Percentiles rank a stretch among this genome's conserved stretches.
Evolutionary conservation across 2,888 invertebrate genomes (phyloP).

Genomic region (Stomorhina lunata): DNA sequence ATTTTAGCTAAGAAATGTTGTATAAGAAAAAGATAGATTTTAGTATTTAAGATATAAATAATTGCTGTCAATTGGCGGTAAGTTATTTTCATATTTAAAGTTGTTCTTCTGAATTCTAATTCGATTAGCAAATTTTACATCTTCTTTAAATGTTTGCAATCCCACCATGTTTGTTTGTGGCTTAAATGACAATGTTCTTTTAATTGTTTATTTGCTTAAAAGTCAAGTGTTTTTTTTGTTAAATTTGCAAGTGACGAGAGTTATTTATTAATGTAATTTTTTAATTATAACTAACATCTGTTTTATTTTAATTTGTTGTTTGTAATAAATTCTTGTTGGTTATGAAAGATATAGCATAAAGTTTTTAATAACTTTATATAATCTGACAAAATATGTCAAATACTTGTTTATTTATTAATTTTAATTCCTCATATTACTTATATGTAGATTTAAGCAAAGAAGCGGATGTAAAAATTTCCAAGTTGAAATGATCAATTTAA

Average conservation of each 20-base stretch:
- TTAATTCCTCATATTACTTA: too few relatives aligned
- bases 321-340: background rate
- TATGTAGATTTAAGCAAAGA: too few relatives aligned
- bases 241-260: background rate
- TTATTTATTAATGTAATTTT: background rate
- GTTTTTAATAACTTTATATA: too few relatives aligned
- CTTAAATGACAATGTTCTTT: constrained; percentile 14
- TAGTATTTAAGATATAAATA: constrained; percentile 26
- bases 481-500: too few relatives aligned
- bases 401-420: too few relatives aligned
- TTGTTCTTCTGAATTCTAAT: constrained; percentile 5
- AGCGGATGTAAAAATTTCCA: too few relatives aligned
- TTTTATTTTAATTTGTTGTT: background rate
- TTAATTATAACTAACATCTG: constrained; percentile 8
- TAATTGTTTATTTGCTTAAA: constrained; percentile 40
- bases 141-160: too few relatives aligned
- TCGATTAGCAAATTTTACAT: background rate
- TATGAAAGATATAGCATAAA: too few relatives aligned
- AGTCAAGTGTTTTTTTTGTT: constrained; percentile 1
- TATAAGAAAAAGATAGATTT: background rate
- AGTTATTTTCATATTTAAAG: background rate
- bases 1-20: background rate
- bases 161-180: background rate
- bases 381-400: too few relatives aligned
- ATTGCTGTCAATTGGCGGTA: constrained; percentile 16